Base-by-base conservation (phyloP, 2,888 invertebrate species). In the Heliconius cydno region DNA sequence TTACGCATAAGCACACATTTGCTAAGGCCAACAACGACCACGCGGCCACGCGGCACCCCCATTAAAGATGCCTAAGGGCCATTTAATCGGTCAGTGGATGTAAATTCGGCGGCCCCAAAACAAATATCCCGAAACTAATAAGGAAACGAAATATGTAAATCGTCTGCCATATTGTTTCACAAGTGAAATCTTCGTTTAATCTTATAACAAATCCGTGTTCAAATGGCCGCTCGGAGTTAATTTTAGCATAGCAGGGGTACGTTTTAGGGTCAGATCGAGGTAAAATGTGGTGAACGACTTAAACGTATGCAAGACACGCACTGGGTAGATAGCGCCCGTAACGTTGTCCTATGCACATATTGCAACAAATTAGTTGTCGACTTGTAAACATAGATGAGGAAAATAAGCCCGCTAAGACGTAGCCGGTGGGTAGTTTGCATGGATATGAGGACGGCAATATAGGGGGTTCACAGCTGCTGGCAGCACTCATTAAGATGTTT, bases 151-250 rank as follows among this genome's bases (percentile, higher is more conserved):
- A 95, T 95, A 95, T 94, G 95, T 95, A 95, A 95, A 95, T 95
- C 92, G 92, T 91, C 90, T 93, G 92, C 94, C 94, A 95, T 95
- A 95, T 95, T 94, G 95, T 95, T 95, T 93, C 94, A 92, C 94
- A 94, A 95, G 95, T 95, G 94, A 95, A 95, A 95, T 95, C 95
- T 95, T 95, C 95, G 95, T 94, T 95, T 95, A 95, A 95, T 95
- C 95, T 95, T 95, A 95, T 95, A 95, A 95, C 95, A 95, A 95
- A 95, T 95, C 95, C 94, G 94, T 92, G 95, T 94, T 92, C 94
- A 95, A 95, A 95, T 95, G 95, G 94, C 92, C 95, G 94, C 93
- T 89, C 91, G 90, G 92, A 91, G 90, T 85, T 88, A 92, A 94
- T 94, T 95, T 94, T 94, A 94, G 94, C 94, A 94, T 90, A 91